Evolutionary conservation across 2,888 invertebrate genomes (phyloP), one percentile per base, ranked within the genome.

Genomic region (Dasypogon diadema): DNA sequence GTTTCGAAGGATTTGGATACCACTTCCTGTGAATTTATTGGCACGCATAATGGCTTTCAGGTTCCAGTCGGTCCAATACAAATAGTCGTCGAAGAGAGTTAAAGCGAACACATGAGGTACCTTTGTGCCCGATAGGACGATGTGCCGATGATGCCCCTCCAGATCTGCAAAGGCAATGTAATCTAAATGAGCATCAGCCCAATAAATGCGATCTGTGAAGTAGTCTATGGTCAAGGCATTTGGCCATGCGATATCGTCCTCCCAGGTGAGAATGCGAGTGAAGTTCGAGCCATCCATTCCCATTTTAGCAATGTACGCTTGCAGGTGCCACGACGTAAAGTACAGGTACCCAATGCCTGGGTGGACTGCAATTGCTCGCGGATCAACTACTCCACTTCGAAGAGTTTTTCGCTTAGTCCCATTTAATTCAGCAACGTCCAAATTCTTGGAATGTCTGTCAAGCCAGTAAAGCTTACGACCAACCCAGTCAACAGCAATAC

Each of bases 1-100:
- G 81, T 97, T 98, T 70, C 96, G 87, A 1, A 98, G 87, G 1
- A 93, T 87, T 65, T 89, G 90, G 73, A 93, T 87, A 80, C 93
- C 90, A 79, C 90, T 89, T 24, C 95, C 95, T 0, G 93, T 94
- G 85, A 95, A 97, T 85, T 99, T 99, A 82, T 97, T 93, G 0
- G 98, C 97, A 80, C 92, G 91, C 79, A 93, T 91, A 73, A 99
- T 94, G 0, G 94, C 94, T 84, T 97, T 97, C 65, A 96, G 87
- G 84, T 99, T 99, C 99, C 99, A 99, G 84, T 99, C 99, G 0
- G 98, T 96, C 98, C 98, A 99, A 87, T 93, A 99, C 18, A 95
- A 89, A 81, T 89, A 92, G 81, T 98, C 97, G 82, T 98, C 99
- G 84, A 99, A 98, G 0, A 98, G 89, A 8, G 94, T 92, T 55